Conservation (phyloP, 2,797 vertebrate species). For the Centropyge bicolor region DNA sequence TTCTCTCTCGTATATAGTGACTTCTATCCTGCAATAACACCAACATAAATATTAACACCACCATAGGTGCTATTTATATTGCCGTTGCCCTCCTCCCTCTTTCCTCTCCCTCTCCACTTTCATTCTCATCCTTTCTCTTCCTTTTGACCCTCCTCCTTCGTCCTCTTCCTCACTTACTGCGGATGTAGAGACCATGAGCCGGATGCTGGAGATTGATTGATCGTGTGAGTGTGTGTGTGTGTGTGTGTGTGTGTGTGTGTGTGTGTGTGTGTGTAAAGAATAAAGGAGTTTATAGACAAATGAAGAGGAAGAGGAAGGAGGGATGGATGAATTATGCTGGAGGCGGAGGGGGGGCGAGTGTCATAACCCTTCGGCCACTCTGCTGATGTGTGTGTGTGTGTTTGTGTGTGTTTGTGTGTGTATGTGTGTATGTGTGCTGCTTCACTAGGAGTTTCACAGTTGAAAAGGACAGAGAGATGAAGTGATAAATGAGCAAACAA, state of each 20-base stretch:
- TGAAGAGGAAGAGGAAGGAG: slow-evolving; percentile 25
- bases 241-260: not conserved
- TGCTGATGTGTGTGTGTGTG: not conserved
- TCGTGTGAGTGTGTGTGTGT: too few species aligned
- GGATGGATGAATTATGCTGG: slow-evolving; percentile 36
- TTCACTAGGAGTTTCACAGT: slow-evolving; percentile 15
- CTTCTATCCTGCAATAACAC: slow-evolving; percentile 29
- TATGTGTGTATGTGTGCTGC: not conserved
- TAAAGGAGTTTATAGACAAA: slow-evolving; percentile 15
- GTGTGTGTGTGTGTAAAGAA: slow-evolving; percentile 16
- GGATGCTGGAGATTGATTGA: slow-evolving; percentile 49
- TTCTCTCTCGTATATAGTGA: slow-evolving; percentile 13
- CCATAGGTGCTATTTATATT: slow-evolving; percentile 51
- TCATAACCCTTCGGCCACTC: slow-evolving; percentile 5
- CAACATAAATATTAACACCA: slow-evolving; percentile 59
- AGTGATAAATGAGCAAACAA: slow-evolving; percentile 43
- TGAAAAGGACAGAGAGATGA: not conserved
- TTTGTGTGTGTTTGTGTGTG: not conserved
- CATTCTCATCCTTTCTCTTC: not conserved
- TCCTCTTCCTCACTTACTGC: slow-evolving; percentile 17
- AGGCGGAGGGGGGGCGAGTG: slow-evolving; percentile 13
- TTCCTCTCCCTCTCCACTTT: slow-evolving; percentile 3
- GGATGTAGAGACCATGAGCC: slow-evolving; percentile 19
- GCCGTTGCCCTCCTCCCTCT: not conserved
- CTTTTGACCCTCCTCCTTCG: not conserved